Base-by-base conservation (phyloP, 2,113 vertebrate species). In the Tautogolabrus adspersus region DNA sequence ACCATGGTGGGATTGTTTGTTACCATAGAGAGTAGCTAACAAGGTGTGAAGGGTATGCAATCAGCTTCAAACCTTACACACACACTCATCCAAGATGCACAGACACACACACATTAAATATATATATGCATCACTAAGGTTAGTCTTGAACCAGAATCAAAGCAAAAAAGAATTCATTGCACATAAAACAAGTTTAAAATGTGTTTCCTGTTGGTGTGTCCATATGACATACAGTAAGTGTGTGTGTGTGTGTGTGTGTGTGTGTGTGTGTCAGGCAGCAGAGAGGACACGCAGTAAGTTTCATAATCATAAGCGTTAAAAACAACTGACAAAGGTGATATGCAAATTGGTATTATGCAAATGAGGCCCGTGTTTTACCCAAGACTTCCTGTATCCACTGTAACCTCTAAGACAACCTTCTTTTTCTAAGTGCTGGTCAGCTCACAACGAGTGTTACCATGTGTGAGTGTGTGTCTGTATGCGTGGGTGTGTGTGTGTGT, bases 241-340 rank as follows among this genome's bases (percentile, higher is more conserved):
- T 68, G 54, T 57, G 40, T 68, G 54, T 57, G 40, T 44, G 59
- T 59, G n/a, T 46, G 26, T 26, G 26, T 49, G 1, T 69, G 55
- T 57, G 42, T 69, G 55, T 57, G 42, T 46, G 59, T 59, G n/a
- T 46, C 1, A 38, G 38, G 62, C 21, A 77, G 59, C 62, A 65
- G 66, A 57, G 49, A 83, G 42, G 23, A 38, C 37, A 67, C 64
- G 54, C 38, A 60, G 46, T 40, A 56, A 64, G 59, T 18, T 76
- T 61, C 37, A n/a, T 68, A 26, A 34, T 65, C 61, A 75, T 75
- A 59, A 67, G 34, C 12, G 2, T 59, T 10, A 71, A 82, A 69
- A 69, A 69, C 47, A 83, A 77, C 67, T 61, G 44, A 52, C 55
- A 76, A 51, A 68, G 72, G 59, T 73, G 37, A 47, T 47, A 59